These are phyloP conservation scores for Notolabrus celidotus DNA, from an alignment of 2,797 vertebrate species.

Conservation along the genomic window DNA sequence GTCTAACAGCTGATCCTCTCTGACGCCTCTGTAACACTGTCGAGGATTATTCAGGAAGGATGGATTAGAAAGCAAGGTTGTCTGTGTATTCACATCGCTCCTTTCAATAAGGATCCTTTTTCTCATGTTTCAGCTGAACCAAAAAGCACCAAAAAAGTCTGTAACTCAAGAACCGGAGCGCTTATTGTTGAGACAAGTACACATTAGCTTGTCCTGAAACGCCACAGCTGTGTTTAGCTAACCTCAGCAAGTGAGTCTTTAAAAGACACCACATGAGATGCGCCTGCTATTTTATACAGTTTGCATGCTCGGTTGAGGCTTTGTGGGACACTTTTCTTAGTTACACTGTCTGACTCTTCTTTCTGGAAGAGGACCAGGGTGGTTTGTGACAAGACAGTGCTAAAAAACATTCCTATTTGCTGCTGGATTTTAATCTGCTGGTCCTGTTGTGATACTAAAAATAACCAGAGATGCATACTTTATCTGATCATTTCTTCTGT, in stretches of 20 bases:
- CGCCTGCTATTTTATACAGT: slow-evolving; percentile 71
- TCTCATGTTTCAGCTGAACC: slow-evolving; percentile 64
- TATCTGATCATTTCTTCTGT: neutral
- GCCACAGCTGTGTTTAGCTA: slow-evolving; percentile 84
- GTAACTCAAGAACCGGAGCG: slow-evolving; percentile 69
- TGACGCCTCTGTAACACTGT: slow-evolving; percentile 27
- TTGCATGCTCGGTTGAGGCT: slow-evolving; percentile 66
- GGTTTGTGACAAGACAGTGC: slow-evolving; percentile 62
- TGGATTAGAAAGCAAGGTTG: slow-evolving; percentile 25
- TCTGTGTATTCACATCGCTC: slow-evolving; percentile 24
- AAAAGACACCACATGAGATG: slow-evolving; percentile 77
- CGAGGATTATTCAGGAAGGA: neutral
- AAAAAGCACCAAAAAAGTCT: slow-evolving; percentile 60
- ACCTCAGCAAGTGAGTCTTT: slow-evolving; percentile 78
- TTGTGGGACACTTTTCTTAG: slow-evolving; percentile 80
- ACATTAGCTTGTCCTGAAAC: slow-evolving; percentile 79
- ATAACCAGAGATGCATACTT: slow-evolving; percentile 1
- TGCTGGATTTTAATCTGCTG: slow-evolving; percentile 29
- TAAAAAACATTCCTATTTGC: slow-evolving; percentile 32
- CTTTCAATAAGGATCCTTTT: slow-evolving; percentile 45
- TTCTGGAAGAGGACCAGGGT: slow-evolving; percentile 63
- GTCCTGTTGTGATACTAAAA: slow-evolving; percentile 8
- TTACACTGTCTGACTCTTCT: slow-evolving; percentile 73
- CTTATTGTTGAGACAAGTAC: slow-evolving; percentile 81
- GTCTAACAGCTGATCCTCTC: slow-evolving; percentile 1